Evolutionary conservation across 2,888 invertebrate genomes (phyloP).

Genomic region (Noctuana brunneofusca): DNA sequence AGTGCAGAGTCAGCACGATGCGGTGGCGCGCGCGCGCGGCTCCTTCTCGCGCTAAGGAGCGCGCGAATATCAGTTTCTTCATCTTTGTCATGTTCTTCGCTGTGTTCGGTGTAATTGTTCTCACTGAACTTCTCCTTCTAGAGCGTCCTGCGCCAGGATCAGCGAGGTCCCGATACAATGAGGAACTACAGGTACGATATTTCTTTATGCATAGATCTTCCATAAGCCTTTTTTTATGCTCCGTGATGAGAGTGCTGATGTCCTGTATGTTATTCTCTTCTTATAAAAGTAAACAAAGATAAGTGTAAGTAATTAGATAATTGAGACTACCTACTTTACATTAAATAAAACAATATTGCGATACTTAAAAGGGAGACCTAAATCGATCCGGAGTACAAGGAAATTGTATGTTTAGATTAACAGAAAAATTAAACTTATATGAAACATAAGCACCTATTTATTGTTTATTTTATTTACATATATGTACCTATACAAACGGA

Average conservation of each 20-base stretch:
- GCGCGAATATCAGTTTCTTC: conserved; percentile 94
- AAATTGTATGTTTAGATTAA: neutral
- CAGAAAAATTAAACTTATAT: neutral
- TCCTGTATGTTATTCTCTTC: too few species aligned
- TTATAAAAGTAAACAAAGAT: too few species aligned
- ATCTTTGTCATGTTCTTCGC: conserved; percentile 95
- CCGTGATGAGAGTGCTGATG: neutral
- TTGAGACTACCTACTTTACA: too few species aligned
- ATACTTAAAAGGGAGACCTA: neutral
- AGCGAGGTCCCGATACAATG: conserved; percentile 84
- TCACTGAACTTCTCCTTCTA: conserved; percentile 90
- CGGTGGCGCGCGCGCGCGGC: conserved; percentile 78
- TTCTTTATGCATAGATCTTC: neutral
- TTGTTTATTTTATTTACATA: neutral
- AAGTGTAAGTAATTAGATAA: too few species aligned
- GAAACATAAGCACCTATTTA: neutral
- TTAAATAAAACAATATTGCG: too few species aligned
- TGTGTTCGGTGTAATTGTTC: conserved; percentile 92
- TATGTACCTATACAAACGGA: neutral
- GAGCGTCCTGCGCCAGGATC: conserved; percentile 79
- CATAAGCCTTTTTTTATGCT: neutral
- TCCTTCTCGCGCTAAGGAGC: conserved; percentile 85
- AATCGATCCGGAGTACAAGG: neutral
- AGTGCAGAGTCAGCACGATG: conserved; percentile 60
- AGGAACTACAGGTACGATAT: conserved; percentile 84